Percentiles rank a stretch among this genome's conserved stretches.
Conservation (phyloP, 2,797 vertebrate species). For the Sebastes kiyomatsui region DNA sequence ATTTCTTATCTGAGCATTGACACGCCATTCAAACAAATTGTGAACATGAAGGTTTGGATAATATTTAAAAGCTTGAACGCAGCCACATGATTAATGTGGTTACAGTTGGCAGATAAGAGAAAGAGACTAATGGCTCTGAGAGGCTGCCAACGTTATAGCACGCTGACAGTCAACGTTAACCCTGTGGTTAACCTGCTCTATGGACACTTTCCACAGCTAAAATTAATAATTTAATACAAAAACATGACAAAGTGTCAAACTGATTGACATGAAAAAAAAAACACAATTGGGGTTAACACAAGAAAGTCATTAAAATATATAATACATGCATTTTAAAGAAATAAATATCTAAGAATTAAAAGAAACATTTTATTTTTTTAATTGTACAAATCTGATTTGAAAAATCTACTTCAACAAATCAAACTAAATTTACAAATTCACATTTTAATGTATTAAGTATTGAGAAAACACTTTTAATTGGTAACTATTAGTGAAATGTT, state of each 20-base stretch:
- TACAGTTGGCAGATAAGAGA: slow-evolving; percentile 55
- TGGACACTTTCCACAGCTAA: background rate
- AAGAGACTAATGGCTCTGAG: slow-evolving; percentile 36
- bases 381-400: background rate
- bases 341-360: background rate
- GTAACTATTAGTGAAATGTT: background rate
- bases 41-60: slow-evolving; percentile 54
- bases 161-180: background rate
- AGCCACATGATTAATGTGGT: slow-evolving; percentile 54
- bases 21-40: slow-evolving; percentile 45
- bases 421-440: background rate
- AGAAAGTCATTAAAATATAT: background rate
- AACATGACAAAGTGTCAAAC: background rate
- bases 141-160: slow-evolving; percentile 8
- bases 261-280: background rate
- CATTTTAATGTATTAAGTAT: background rate
- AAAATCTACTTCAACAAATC: background rate
- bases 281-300: background rate
- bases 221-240: background rate
- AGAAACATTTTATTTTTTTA: background rate
- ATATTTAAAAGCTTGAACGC: slow-evolving; percentile 59
- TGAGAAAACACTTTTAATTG: background rate
- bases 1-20: slow-evolving; percentile 55
- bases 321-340: background rate
- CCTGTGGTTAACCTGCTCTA: background rate